These are phyloP conservation scores for Drosophila simulans DNA, from an alignment of 1,140 invertebrate genomes.

Conservation along the genomic window DNA sequence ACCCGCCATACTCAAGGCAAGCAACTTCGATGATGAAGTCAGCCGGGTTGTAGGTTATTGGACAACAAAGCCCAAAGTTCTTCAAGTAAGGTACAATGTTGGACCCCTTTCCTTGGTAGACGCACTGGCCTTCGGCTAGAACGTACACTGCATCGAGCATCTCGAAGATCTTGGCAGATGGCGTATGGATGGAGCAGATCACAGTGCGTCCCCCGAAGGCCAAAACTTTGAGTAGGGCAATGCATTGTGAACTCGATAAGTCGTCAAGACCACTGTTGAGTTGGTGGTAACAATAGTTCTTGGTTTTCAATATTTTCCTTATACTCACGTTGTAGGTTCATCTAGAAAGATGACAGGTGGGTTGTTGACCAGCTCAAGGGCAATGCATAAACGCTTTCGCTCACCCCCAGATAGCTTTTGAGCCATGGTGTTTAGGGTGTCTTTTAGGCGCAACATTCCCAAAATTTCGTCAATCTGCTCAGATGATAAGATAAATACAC, in stretches of 20 bases:
- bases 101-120: slow-evolving; percentile 89
- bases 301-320: neutral
- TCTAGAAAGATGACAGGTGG: slow-evolving; percentile 95
- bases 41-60: slow-evolving; percentile 92
- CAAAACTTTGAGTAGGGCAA: slow-evolving; percentile 90
- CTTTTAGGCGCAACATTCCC: slow-evolving; percentile 87
- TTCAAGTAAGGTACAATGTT: slow-evolving; percentile 90
- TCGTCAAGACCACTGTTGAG: slow-evolving; percentile 89
- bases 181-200: slow-evolving; percentile 96
- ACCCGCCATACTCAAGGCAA: slow-evolving; percentile 89
- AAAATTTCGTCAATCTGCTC: slow-evolving; percentile 89
- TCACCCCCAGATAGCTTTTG: slow-evolving; percentile 95
- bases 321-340: slow-evolving; percentile 92
- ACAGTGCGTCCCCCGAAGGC: slow-evolving; percentile 93
- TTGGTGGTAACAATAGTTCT: neutral
- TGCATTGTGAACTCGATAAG: slow-evolving; percentile 90
- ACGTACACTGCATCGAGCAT: slow-evolving; percentile 92
- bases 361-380: slow-evolving; percentile 96
- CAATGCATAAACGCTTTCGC: slow-evolving; percentile 95
- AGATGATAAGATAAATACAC: neutral
- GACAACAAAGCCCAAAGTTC: slow-evolving; percentile 89
- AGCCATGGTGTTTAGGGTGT: slow-evolving; percentile 89
- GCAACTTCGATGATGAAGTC: slow-evolving; percentile 93
- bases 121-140: slow-evolving; percentile 90
- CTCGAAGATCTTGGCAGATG: slow-evolving; percentile 91